phyloP scores from a whole-genome alignment of 2,113 vertebrate genomes.

The Podiceps cristatus region DNA sequence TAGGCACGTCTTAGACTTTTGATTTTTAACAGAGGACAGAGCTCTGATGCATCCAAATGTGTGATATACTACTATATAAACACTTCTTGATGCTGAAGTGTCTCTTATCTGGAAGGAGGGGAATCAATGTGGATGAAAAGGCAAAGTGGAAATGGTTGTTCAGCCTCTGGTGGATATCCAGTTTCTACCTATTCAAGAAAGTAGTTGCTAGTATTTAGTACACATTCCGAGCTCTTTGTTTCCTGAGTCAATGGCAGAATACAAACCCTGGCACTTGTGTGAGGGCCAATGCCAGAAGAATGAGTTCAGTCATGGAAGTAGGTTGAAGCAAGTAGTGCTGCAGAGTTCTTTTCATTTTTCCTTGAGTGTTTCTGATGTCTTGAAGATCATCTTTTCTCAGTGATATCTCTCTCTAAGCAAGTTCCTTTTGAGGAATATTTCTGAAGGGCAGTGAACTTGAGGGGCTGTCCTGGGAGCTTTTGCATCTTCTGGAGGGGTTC shows the following conservation, averaged over 20 bases:
- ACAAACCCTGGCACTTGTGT: not conserved
- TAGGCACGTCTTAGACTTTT: not conserved
- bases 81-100: not conserved
- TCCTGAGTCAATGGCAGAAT: not conserved
- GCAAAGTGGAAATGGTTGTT: not conserved
- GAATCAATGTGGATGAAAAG: not conserved
- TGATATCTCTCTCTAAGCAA: not conserved
- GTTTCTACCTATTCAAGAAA: not conserved
- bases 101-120: not conserved
- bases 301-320: not conserved
- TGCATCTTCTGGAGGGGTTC: not conserved
- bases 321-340: not conserved
- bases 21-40: not conserved
- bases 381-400: not conserved
- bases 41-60: not conserved
- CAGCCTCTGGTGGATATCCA: not conserved
- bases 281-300: not conserved
- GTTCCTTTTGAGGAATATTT: not conserved
- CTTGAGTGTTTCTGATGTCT: not conserved
- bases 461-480: not conserved
- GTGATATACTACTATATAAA: not conserved
- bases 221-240: not conserved
- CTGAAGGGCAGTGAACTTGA: not conserved
- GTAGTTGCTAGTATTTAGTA: not conserved
- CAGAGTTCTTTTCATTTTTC: not conserved